Conservation (phyloP, 2,888 invertebrate species). For the Rosalia funebris region DNA sequence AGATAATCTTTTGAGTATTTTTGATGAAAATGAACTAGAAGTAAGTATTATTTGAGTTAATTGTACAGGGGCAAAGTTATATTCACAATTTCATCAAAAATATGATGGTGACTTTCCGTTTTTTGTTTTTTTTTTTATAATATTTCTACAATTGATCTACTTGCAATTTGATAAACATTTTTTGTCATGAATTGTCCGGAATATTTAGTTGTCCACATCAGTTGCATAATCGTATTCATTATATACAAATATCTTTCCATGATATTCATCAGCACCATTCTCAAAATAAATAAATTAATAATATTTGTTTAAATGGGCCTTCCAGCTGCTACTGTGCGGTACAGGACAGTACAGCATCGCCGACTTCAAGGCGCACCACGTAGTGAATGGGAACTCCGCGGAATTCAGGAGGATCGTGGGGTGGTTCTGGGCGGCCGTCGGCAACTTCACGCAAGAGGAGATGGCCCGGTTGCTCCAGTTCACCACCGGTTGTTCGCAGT, state of each 20-base stretch:
- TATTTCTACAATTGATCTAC: no score
- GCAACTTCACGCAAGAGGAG: slow-evolving; percentile 90
- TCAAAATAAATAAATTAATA: slow-evolving; percentile 37
- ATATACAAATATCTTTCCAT: no score
- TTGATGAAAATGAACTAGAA: slow-evolving; percentile 96
- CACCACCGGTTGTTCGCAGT: slow-evolving; percentile 91
- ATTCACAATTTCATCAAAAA: no score
- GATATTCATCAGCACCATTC: no score
- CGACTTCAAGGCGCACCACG: slow-evolving; percentile 90
- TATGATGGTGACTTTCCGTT: no score
- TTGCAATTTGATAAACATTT: no score
- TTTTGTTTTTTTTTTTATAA: no score
- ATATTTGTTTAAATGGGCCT: slow-evolving; percentile 56
- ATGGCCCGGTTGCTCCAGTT: slow-evolving; percentile 93
- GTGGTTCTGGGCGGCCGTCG: slow-evolving; percentile 92
- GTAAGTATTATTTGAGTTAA: slow-evolving; percentile 64
- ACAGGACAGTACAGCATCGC: slow-evolving; percentile 91
- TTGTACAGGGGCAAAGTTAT: no score
- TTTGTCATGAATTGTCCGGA: no score
- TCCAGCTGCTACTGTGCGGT: slow-evolving; percentile 88
- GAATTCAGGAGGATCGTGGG: slow-evolving; percentile 87
- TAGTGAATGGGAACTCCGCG: slow-evolving; percentile 81
- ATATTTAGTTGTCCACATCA: no score
- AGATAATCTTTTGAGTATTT: slow-evolving; percentile 91
- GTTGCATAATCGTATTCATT: no score